These are phyloP conservation scores for Elaphurus davidianus DNA, from an alignment of 2,113 vertebrate genomes.

Conservation along the genomic window DNA sequence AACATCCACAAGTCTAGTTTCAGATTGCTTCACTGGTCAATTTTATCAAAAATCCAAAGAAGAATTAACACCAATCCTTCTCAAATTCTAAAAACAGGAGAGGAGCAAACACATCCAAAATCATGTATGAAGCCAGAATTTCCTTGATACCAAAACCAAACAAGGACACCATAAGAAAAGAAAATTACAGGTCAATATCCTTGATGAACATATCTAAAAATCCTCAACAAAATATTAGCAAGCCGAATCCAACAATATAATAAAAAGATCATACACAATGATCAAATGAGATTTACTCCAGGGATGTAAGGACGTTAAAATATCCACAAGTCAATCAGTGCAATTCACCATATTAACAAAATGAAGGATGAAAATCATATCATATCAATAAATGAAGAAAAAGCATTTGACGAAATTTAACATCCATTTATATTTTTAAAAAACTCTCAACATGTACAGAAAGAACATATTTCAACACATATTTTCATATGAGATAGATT, in stretches of 20 bases:
- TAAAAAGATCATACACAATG: neutral
- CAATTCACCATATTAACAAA: neutral
- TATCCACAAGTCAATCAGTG: neutral
- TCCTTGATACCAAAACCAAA: neutral
- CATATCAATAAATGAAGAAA: neutral
- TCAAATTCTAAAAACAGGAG: neutral
- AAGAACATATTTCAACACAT: neutral
- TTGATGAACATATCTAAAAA: neutral
- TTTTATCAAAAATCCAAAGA: neutral
- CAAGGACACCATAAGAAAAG: neutral
- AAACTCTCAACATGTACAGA: neutral
- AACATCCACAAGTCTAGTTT: neutral
- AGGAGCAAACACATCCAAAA: neutral
- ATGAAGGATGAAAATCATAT: neutral
- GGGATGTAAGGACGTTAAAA: neutral
- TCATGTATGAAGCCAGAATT: neutral
- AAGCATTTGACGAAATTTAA: neutral
- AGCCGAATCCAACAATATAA: neutral
- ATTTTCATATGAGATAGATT: neutral
- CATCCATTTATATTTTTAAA: neutral
- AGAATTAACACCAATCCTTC: neutral
- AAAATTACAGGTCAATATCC: neutral
- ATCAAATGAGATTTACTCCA: neutral
- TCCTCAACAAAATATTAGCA: neutral
- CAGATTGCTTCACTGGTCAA: neutral